A percentile compares a stretch with the other conserved stretches of the same genome.
Evolutionary conservation across 1,140 invertebrate species (phyloP).

Genomic region (Leptinotarsa defecta): DNA sequence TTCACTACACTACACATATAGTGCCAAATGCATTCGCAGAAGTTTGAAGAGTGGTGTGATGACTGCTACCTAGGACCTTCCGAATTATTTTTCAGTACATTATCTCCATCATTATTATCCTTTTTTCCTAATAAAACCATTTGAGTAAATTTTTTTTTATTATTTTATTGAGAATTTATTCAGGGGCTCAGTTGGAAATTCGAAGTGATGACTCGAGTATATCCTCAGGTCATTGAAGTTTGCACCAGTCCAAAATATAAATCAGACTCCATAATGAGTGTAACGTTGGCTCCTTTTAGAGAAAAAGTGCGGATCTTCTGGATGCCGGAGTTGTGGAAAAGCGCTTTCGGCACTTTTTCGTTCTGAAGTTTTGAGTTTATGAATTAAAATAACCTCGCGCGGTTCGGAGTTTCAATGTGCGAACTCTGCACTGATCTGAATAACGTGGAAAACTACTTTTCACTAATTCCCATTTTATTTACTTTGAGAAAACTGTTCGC

Average conservation of each 20-base stretch:
- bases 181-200: neutral
- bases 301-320: neutral
- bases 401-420: neutral
- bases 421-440: neutral
- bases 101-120: too few species aligned
- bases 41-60: neutral
- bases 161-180: too few species aligned
- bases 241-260: neutral
- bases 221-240: neutral
- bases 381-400: neutral
- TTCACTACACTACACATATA: neutral
- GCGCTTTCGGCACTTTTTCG: neutral
- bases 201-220: neutral
- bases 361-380: neutral
- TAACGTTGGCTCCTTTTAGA: neutral
- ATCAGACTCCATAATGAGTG: neutral
- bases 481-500: neutral
- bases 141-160: too few species aligned
- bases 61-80: too few species aligned
- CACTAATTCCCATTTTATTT: conserved; percentile 3
- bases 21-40: neutral
- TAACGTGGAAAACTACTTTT: conserved; percentile 1
- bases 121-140: too few species aligned
- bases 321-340: neutral
- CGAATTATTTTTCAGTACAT: too few species aligned